These are phyloP conservation scores for Trogon melanurus DNA, from an alignment of 2,113 vertebrate genomes.

Conservation along the genomic window DNA sequence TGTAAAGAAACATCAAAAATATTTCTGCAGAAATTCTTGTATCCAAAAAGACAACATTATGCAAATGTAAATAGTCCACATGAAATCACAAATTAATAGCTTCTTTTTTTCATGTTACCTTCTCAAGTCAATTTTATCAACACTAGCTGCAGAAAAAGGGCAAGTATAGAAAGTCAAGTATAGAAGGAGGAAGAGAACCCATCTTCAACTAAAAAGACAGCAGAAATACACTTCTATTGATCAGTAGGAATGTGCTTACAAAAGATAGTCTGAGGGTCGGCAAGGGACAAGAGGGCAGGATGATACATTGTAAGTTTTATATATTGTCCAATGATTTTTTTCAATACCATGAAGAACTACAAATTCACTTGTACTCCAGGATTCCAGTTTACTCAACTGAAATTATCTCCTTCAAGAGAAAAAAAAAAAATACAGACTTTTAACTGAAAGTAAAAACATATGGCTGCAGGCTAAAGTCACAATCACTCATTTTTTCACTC, in stretches of 20 bases:
- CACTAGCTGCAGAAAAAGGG: neutral
- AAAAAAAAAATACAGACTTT: conserved; percentile 1
- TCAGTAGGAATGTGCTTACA: neutral
- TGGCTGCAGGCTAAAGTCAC: neutral
- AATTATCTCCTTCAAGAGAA: conserved; percentile 36
- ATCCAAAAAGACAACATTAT: neutral
- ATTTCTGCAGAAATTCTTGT: neutral
- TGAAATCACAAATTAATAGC: neutral
- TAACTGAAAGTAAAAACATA: conserved; percentile 50
- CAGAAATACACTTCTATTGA: neutral
- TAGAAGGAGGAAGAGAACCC: neutral
- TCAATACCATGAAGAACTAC: neutral
- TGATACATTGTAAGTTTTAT: neutral
- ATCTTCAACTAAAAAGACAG: neutral
- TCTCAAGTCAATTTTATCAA: neutral
- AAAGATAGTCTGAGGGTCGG: neutral
- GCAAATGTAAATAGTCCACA: neutral
- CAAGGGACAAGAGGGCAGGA: neutral
- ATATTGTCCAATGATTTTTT: neutral
- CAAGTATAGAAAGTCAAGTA: neutral
- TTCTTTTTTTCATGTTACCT: neutral
- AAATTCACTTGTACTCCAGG: neutral
- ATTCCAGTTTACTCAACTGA: conserved; percentile 30
- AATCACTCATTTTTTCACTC: neutral
- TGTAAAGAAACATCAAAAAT: neutral